Evolutionary conservation across 1,140 invertebrate species (phyloP), one percentile per base, ranked within the genome.

Genomic region (Chironomus tepperi): DNA sequence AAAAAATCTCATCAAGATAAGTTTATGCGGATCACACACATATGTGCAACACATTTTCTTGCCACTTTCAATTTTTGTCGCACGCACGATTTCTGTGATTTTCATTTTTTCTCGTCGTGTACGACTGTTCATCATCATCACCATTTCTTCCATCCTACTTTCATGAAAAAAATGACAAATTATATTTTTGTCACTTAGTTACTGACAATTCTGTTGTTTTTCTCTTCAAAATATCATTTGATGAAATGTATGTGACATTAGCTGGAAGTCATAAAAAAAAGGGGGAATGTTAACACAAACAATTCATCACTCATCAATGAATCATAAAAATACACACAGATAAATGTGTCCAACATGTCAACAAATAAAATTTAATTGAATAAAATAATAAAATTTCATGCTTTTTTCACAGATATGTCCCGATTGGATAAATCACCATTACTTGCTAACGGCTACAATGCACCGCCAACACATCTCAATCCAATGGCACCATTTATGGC

Each of bases 381-480:
- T 34, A 34, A 34, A 34, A 34, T 2, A n/a, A n/a, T 2, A 34
- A 34, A 34, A 34, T 34, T 2, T 34, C 5, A 70, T 70, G 19
- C 75, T 79, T 57, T 80, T 80, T 73, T 88, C 87, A 8, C 86
- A 91, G 91, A 93, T 85, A 91, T 94, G 82, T 89, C 91, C 72
- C 86, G 93, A 76, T 84, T 95, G 87, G 93, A 96, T 82, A 97
- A 97, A 83, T 95, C 93, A 24, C 94, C 94, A 18, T 86, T 96
- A 7, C 84, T 97, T 74, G 92, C 94, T 43, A 97, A 97, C 81
- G 95, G 95, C 43, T 97, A 97, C 86, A 96, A 96, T 84, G 94
- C 94, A 77, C 93, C 93, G 74, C 94, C 94, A 70, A 95, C 94
- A 77, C 91, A 94, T 81, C 87, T 93, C 76, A 92, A 91, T 79